Base-by-base conservation (phyloP, 2,797 vertebrate species). In the Craterocephalus amniculus region DNA sequence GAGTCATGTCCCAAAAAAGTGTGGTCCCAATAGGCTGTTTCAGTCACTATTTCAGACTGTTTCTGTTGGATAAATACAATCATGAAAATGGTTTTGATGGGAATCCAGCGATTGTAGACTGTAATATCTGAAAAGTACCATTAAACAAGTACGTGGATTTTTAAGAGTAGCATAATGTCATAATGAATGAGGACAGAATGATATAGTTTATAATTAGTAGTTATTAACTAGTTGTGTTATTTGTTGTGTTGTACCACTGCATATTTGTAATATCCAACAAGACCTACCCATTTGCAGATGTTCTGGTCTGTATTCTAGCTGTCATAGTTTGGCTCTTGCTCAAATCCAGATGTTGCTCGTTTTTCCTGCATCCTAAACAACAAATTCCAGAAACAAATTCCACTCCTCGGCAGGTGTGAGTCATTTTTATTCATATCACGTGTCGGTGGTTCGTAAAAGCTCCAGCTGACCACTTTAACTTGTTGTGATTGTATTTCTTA, bases 401-500 rank as follows among this genome's bases (percentile, higher is more conserved):
- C 27, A 31, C 36, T 14, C 14, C 14, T 16, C 10, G 20, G 16
- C 13, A n/a, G 38, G 40, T 57, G 38, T 34, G 11, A 45, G 43
- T 14, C 38, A 35, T 9, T n/a, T 22, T 49, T 31, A 22, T 11
- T 31, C 27, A 48, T 34, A 12, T 68, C 36, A 34, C 11, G 12
- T 32, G 3, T 43, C 4, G 31, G 6, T 8, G 36, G 8, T 56
- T 34, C n/a, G n/a, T 20, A 49, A 20, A 26, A 16, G n/a, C 12
- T 26, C 22, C 13, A 14, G 20, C 27, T 29, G 51, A 54, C 11
- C 40, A n/a, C 62, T 76, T 78, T 54, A 71, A 76, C 64, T 45
- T 45, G 35, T 51, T 35, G 54, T 63, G 2, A 22, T 40, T 51
- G 29, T 38, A 48, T 10, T 48, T 20, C 5, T 63, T 58, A 2